Evolutionary conservation across 2,113 vertebrate species (phyloP).

Genomic region (Centrocercus urophasianus): DNA sequence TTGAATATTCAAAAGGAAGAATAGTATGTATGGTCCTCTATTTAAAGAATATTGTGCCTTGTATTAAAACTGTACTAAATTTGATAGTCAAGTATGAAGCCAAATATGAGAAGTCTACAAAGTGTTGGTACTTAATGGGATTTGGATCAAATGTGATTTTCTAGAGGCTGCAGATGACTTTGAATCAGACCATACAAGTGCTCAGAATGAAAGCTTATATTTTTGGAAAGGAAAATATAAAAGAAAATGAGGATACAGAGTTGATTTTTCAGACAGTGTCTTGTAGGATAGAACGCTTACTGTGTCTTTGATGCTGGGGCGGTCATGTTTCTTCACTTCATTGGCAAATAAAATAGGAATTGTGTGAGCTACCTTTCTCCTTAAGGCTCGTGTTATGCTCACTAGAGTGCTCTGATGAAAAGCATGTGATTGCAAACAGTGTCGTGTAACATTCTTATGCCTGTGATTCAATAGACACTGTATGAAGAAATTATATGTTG

Average conservation of each 20-base stretch:
- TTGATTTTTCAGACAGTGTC: background rate
- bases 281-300: background rate
- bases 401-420: background rate
- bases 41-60: background rate
- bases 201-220: background rate
- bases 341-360: background rate
- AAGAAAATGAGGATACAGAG: background rate
- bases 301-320: background rate
- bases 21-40: background rate
- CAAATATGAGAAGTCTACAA: background rate
- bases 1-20: background rate
- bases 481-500: fast-evolving
- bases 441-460: background rate
- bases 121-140: background rate
- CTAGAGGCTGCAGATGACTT: background rate
- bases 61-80: background rate
- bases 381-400: background rate
- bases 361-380: background rate
- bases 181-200: background rate
- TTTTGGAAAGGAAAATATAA: background rate
- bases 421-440: background rate
- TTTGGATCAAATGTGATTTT: background rate
- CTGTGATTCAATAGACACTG: background rate
- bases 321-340: background rate
- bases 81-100: background rate